Conservation (phyloP, 2,888 invertebrate genomes). For the Coecobrya sp. region DNA sequence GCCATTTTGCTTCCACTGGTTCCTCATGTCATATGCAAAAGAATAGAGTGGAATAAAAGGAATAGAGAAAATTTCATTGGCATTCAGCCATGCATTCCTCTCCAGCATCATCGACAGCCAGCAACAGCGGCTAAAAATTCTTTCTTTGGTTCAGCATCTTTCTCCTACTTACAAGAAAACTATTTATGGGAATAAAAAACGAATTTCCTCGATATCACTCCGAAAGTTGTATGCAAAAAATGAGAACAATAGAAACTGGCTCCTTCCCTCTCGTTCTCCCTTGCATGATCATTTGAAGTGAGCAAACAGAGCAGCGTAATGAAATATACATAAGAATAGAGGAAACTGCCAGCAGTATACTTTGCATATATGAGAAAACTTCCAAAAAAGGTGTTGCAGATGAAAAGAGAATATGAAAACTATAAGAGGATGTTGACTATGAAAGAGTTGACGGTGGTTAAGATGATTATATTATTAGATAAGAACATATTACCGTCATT, state of each 20-base stretch:
- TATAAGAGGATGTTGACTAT: slow-evolving; percentile 27
- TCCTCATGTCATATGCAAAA: slow-evolving; percentile 64
- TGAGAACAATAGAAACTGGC: slow-evolving; percentile 35
- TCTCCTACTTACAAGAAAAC: neutral
- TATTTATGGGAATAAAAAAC: slow-evolving; percentile 71
- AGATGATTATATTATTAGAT: slow-evolving; percentile 69
- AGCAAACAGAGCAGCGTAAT: slow-evolving; percentile 40
- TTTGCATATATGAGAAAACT: neutral
- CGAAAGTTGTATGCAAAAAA: slow-evolving; percentile 45
- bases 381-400: slow-evolving; percentile 20
- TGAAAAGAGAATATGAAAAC: slow-evolving; percentile 23
- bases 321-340: slow-evolving; percentile 64
- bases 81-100: slow-evolving; percentile 66
- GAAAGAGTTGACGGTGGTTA: slow-evolving; percentile 21
- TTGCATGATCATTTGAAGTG: neutral
- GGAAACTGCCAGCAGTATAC: slow-evolving; percentile 59
- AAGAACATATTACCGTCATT: slow-evolving; percentile 62
- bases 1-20: neutral
- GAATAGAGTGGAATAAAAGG: slow-evolving; percentile 24
- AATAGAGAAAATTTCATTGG: slow-evolving; percentile 63
- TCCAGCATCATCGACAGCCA: slow-evolving; percentile 36
- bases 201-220: slow-evolving; percentile 62
- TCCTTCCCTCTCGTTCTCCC: neutral
- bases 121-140: neutral
- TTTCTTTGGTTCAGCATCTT: slow-evolving; percentile 4